Evolutionary conservation across 1,140 invertebrate species (phyloP), one percentile per base, ranked within the genome.

Genomic region (Drosophila ercepeae): DNA sequence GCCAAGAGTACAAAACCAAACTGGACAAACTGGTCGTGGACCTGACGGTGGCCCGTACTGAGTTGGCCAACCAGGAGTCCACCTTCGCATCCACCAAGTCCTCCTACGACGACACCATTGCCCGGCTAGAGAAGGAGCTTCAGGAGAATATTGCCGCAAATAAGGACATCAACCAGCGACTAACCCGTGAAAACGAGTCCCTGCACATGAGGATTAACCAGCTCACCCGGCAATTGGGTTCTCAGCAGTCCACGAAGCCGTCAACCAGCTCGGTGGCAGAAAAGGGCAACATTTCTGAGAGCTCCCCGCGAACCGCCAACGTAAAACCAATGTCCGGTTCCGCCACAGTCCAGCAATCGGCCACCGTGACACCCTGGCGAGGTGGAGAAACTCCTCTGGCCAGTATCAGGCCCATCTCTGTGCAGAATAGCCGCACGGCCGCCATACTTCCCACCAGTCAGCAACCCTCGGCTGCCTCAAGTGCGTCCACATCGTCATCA

Each of bases 281-380:
- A 52, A 95, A 96, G 69, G 94, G 96, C 84, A 93, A 94, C 16
- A 93, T 93, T 0, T 94, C 93, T 0, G 97, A 98, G 77, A 95
- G 96, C 39, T 95, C 97, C 5, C 96, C 96, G 0, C 78, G 91
- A 3, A 96, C 95, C 8, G 97, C 98, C 8, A 98, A 98, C 91
- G 98, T 99, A 25, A 97, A 97, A 90, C 98, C 98, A 0, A 97
- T 99, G 95, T 95, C 97, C 9, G 96, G 96, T 73, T 93, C 78
- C 9, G 83, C 86, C 29, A 91, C 90, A 1, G 88, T 78, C 0
- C 92, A 92, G 13, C 92, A 93, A 44, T 93, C 92, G 77, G 79
- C 94, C 73, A 92, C 94, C 71, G 92, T 94, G 81, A 92, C 93
- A 81, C 92, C 93, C 67, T 91, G 93, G 93, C 86, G 94, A 32